Base-by-base conservation (phyloP, 2,888 invertebrate species). In the Epirrhoe tristata region DNA sequence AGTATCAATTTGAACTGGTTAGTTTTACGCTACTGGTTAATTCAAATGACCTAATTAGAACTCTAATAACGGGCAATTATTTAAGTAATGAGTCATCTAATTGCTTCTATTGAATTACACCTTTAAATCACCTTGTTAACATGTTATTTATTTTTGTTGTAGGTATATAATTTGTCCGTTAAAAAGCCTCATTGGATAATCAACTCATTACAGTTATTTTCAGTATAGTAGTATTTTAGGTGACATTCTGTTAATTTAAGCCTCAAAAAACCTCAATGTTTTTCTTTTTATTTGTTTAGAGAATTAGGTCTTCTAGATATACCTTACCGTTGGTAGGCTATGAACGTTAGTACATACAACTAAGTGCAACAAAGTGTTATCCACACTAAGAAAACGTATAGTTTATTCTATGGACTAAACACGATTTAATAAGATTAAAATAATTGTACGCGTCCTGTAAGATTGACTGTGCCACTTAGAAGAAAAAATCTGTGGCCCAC, bases 401-500 rank as follows among this genome's bases (percentile, higher is more conserved):
- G 24, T 24, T 24, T 24, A 24, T 1, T 24, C 81, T 62, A 63
- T 67, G 72, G 77, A 73, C 72, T 61, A 79, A 83, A 81, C 84
- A 84, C 84, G 91, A 92, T 91, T 90, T 89, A 90, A 90, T 88
- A 89, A 91, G 92, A 92, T 93, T 92, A 93, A 87, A 92, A 92
- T 93, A 93, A 93, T 91, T 92, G 92, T 93, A 89, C 84, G 83
- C 84, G 84, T 90, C 89, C 88, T 88, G 84, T 72, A 82, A 90
- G 89, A 89, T 87, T 86, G 87, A 86, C 86, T 87, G 78, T 79
- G 75, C 81, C 73, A 64, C 67, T 75, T 74, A 83, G 82, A 86
- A 85, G 87, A 87, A 84, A 87, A 88, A 88, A 89, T 89, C 82
- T 80, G 67, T 78, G 73, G 72, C 80, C 79, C 77, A 82, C 81